These are phyloP conservation scores for Yponomeuta sedellus DNA, from an alignment of 2,888 invertebrate species.

Conservation along the genomic window DNA sequence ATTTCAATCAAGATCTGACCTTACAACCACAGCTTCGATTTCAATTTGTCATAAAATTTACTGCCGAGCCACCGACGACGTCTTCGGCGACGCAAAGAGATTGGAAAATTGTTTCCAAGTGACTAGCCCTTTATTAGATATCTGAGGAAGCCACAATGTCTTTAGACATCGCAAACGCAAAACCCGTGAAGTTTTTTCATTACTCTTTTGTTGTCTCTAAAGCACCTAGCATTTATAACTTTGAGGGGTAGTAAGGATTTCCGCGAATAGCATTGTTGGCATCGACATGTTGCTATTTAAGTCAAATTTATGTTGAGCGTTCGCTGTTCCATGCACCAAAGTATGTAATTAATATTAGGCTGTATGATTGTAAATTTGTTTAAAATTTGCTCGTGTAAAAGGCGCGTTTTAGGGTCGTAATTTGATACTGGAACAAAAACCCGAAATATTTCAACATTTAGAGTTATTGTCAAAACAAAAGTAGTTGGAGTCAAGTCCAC, in stretches of 20 bases:
- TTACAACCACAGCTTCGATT: conserved; percentile 20
- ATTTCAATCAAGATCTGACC: neutral
- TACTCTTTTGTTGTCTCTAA: neutral
- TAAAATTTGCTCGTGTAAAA: too few species aligned
- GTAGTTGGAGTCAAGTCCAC: too few species aligned
- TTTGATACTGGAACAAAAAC: too few species aligned
- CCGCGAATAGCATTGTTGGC: too few species aligned
- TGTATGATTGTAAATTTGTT: too few species aligned
- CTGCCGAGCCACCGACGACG: conserved; percentile 32
- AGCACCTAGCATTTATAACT: neutral
- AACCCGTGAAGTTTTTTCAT: conserved; percentile 5
- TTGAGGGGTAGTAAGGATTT: neutral
- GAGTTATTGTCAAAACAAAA: too few species aligned
- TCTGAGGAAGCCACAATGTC: conserved; percentile 4
- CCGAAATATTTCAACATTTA: too few species aligned
- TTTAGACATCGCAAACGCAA: neutral
- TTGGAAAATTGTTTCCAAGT: conserved; percentile 41
- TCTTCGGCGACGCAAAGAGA: conserved; percentile 39
- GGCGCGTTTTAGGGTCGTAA: too few species aligned
- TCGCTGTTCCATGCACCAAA: too few species aligned
- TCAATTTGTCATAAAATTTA: conserved; percentile 58
- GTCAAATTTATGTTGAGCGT: too few species aligned
- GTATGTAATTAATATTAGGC: too few species aligned
- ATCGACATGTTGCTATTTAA: too few species aligned
- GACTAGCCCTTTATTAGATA: conserved; percentile 6